Conservation (phyloP, 2,888 invertebrate genomes). For the Cantharis flavilabris region DNA sequence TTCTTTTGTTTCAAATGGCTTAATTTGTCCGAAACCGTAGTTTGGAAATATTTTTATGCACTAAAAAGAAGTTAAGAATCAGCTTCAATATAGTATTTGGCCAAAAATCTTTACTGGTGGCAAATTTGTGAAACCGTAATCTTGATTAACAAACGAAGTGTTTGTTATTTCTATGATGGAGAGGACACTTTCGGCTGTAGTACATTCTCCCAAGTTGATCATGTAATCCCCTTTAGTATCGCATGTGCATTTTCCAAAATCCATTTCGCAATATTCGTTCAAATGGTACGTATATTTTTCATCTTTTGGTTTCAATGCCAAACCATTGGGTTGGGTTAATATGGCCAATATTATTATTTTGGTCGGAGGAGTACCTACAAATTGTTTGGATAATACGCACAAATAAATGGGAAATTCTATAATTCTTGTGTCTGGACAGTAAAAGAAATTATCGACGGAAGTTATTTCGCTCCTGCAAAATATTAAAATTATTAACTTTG, state of each 20-base stretch:
- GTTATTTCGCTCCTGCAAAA: slow-evolving; percentile 15
- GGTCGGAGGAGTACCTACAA: slow-evolving; percentile 33
- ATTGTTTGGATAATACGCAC: slow-evolving; percentile 30
- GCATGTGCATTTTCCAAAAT: slow-evolving; percentile 35
- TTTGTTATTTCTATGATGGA: slow-evolving; percentile 37
- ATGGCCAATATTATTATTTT: slow-evolving; percentile 38
- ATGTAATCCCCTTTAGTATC: slow-evolving; percentile 10
- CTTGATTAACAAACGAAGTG: slow-evolving; percentile 33
- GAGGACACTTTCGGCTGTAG: slow-evolving; percentile 36
- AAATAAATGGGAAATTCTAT: slow-evolving; percentile 36
- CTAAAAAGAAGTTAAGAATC: slow-evolving; percentile 21
- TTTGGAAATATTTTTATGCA: slow-evolving; percentile 38
- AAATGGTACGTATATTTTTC: slow-evolving; percentile 3
- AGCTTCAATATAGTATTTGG: background rate
- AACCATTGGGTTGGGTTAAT: slow-evolving; percentile 31
- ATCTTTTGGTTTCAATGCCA: slow-evolving; percentile 21
- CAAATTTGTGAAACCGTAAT: slow-evolving; percentile 40
- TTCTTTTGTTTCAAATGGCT: slow-evolving; percentile 35
- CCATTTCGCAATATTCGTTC: slow-evolving; percentile 21
- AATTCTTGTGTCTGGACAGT: slow-evolving; percentile 29
- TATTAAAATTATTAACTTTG: background rate
- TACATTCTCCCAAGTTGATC: slow-evolving; percentile 39
- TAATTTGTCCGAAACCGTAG: slow-evolving; percentile 40
- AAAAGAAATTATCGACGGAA: slow-evolving; percentile 20
- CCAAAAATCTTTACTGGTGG: slow-evolving; percentile 37